Evolutionary conservation across 1,140 invertebrate genomes (phyloP).

Genomic region (Eueides isabella): DNA sequence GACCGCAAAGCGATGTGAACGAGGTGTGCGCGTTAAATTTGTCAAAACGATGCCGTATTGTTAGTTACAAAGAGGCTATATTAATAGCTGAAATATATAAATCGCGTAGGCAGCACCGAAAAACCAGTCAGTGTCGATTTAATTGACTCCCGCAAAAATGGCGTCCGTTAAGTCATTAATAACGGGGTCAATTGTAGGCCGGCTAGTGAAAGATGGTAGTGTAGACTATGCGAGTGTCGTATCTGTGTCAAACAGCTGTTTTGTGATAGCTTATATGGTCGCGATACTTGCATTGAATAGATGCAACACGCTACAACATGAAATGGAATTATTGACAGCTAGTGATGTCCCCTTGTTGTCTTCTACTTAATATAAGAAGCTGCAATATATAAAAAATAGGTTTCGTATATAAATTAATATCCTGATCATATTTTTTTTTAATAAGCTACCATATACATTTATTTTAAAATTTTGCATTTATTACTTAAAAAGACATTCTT

Average conservation of each 20-base stretch:
- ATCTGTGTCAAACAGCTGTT: conserved; percentile 55
- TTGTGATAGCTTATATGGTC: conserved; percentile 42
- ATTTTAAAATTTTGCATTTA: too few species aligned
- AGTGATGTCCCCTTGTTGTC: neutral
- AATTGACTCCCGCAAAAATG: conserved; percentile 47
- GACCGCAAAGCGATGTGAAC: conserved; percentile 18
- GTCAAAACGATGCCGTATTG: conserved; percentile 16
- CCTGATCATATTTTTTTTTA: too few species aligned
- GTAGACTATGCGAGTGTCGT: conserved; percentile 29
- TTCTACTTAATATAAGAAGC: too few species aligned
- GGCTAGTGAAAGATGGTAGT: conserved; percentile 32
- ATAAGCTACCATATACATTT: too few species aligned
- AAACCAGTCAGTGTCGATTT: conserved; percentile 45
- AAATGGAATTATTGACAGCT: conserved; percentile 4
- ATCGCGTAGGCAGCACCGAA: conserved; percentile 1
- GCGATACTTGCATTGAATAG: conserved; percentile 8
- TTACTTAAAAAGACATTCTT: too few species aligned
- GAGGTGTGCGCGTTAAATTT: neutral
- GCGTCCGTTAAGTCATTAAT: conserved; percentile 52
- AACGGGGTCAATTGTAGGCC: conserved; percentile 47
- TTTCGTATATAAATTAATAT: too few species aligned
- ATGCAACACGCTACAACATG: conserved; percentile 16
- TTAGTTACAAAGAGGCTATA: neutral
- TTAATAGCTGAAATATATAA: neutral
- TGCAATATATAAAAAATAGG: too few species aligned